phyloP scores from a whole-genome alignment of 2,113 vertebrate genomes.

The Arothron firmamentum region DNA sequence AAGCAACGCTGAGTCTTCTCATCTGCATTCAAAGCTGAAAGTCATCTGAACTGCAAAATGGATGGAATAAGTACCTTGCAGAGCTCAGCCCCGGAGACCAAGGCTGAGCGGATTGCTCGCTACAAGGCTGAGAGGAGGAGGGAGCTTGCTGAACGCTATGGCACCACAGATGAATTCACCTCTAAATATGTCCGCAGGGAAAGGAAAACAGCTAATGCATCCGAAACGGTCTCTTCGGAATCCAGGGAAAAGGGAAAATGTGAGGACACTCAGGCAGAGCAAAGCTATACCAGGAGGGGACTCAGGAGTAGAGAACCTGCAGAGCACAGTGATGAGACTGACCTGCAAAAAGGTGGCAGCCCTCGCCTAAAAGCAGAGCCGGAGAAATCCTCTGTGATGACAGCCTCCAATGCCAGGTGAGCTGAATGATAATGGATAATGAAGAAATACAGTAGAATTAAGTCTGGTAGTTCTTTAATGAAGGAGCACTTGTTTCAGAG shows the following conservation, averaged over 20 bases:
- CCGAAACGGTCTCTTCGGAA: constrained; percentile 19
- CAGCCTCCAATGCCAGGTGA: constrained; percentile 50
- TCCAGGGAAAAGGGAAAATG: constrained; percentile 37
- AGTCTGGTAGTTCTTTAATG: neutral
- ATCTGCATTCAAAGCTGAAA: constrained; percentile 1
- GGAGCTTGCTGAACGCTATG: constrained; percentile 74
- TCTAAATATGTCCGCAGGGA: constrained; percentile 69
- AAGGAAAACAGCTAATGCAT: constrained; percentile 42
- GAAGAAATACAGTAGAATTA: neutral
- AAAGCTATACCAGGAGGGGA: constrained; percentile 39
- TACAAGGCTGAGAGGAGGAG: constrained; percentile 79
- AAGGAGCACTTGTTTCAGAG: neutral
- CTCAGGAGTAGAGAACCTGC: constrained; percentile 34
- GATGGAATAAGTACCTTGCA: constrained; percentile 69
- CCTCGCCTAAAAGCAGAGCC: constrained; percentile 16
- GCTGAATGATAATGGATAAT: constrained; percentile 6
- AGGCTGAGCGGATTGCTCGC: constrained; percentile 78
- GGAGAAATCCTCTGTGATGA: constrained; percentile 17
- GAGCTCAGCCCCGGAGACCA: constrained; percentile 69
- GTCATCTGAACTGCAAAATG: constrained; percentile 32
- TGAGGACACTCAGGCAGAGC: constrained; percentile 49
- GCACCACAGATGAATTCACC: constrained; percentile 67
- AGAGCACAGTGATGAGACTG: constrained; percentile 15
- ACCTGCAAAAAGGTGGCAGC: constrained; percentile 4
- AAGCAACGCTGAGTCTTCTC: constrained; percentile 6